Conservation (phyloP, 2,797 vertebrate species). For the Rallus crepitans region DNA sequence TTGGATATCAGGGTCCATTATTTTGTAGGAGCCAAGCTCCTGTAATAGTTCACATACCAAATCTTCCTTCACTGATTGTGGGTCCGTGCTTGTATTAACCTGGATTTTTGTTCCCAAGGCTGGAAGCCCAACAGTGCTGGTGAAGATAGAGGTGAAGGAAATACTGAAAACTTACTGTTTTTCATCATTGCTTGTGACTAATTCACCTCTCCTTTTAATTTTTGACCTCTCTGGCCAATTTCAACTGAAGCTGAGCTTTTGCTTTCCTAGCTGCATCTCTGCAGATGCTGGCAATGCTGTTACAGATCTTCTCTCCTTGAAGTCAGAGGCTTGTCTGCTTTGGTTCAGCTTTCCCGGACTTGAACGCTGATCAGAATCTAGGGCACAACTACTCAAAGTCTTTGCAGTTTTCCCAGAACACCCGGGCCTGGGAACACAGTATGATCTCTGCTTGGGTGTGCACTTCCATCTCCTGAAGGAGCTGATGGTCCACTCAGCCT, state of each 20-base stretch:
- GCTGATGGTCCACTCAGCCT: not conserved
- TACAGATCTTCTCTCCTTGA: not conserved
- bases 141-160: not conserved
- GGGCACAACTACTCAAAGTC: not conserved
- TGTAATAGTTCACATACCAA: not conserved
- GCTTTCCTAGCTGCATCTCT: not conserved
- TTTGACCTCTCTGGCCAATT: not conserved
- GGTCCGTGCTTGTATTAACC: not conserved
- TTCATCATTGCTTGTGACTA: not conserved
- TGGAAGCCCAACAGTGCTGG: fast-evolving
- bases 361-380: not conserved
- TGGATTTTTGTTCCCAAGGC: not conserved
- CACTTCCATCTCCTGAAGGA: not conserved
- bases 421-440: not conserved
- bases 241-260: not conserved
- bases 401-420: not conserved
- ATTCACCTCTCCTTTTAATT: not conserved
- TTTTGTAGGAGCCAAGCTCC: not conserved
- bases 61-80: not conserved
- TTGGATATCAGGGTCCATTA: not conserved
- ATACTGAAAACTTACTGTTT: not conserved
- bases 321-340: not conserved
- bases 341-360: not conserved
- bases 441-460: not conserved
- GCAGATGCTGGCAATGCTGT: not conserved